Evolutionary conservation across 23 tunicate genomes (phyloP), one percentile per base, ranked within the genome.

Genomic region (Oikopleura vanhoeffeni): DNA sequence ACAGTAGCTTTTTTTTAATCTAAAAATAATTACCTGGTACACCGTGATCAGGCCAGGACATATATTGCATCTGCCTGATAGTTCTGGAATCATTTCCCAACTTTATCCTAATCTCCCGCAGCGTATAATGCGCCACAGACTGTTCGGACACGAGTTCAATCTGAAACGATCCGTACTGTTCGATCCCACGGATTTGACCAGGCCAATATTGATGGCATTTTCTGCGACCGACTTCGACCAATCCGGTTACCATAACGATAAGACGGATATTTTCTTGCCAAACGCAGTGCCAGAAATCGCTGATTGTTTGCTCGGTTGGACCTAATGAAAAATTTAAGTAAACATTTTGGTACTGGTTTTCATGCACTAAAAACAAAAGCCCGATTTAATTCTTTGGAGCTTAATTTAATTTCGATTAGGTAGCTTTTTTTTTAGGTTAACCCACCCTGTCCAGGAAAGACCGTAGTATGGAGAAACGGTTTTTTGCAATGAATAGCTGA

Each of bases 181-280:
- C 91, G 2, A 85, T 40, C 64, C 60, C 60, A 8, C 60, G 60
- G 60, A 49, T 49, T 49, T 90, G 94, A 57, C 90, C 94, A 13
- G 98, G 98, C 98, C 98, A 93, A 86, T 93, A 93, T 57, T 93
- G 88, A 83, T 88, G 87, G 67, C 94, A 93, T 57, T 93, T 93
- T 41, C 71, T 49, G 8, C 86, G 89, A 76, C 98, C 94, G 76
- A 90, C 60, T 67, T 93, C 98, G 18, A 93, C 91, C 75, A 93
- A 77, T 84, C 88, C 90, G 85, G 94, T 90, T 0, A 93, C 89
- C 98, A 93, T 93, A 76, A 93, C 89, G 35, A 93, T 75, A 8
- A 93, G 88, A 49, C 76, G 86, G 76, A 76, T 83, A 38, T 86
- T 88, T 64, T 93, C 98, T 86, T 93, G 98, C 98, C 98, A 93